Evolutionary conservation across 2,113 vertebrate species (phyloP), one percentile per base, ranked within the genome.

Genomic region (Leuciscus idus): DNA sequence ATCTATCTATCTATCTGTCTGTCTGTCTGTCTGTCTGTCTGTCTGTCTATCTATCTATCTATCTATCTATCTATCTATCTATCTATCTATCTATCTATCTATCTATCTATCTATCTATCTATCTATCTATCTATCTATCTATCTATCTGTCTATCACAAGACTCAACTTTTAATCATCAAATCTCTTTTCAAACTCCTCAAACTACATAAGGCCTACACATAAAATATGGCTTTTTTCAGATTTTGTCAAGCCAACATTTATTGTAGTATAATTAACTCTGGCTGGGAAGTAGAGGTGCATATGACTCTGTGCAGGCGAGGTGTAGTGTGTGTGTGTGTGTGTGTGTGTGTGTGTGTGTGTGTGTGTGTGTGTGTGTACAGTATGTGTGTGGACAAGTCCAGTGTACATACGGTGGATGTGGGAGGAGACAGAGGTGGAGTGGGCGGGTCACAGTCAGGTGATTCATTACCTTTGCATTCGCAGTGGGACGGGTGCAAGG

Each of bases 391-490:
- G 50, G 50, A 88, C 88, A 62, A 81, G 81, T 91, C 86, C 72
- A 86, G 88, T 84, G 89, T 72, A 55, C 87, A 86, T 87, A 88
- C 89, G 93, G 87, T 84, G 70, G 85, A 90, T 72, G 92, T 90
- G 90, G 90, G 91, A 88, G 91, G 88, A 92, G 86, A 88, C 90
- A 92, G 89, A 90, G 89, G 91, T 88, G 91, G 87, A 92, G 87
- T 90, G 92, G 89, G 92, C 91, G 87, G 91, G 91, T 91, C 90
- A 89, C 90, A 90, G 86, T 87, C 86, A 90, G 87, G 87, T 89
- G 84, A 93, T 90, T 93, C 91, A 93, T 96, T 96, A 96, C 95
- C 95, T 96, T 93, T 94, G 7, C 88, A 95, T 88, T 95, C 95
- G 93, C 91, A 94, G 94, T 90, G 95, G 94, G 92, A 92, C 94